Base-by-base conservation (phyloP, 2,797 vertebrate genomes). In the Discoglossus pictus region DNA sequence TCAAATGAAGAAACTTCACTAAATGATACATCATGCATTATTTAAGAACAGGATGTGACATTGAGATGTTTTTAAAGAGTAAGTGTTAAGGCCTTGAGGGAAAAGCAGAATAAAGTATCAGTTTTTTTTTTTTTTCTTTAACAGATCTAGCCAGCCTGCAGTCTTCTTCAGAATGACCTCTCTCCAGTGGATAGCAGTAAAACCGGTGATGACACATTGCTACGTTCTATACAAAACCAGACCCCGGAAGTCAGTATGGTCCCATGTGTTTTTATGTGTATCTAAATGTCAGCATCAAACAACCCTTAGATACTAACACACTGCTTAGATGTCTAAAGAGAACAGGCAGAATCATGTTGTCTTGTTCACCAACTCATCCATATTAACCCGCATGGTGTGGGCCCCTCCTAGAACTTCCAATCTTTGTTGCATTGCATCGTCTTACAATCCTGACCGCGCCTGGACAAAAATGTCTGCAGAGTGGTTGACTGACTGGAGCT, bases 401-500 rank as follows among this genome's bases (percentile, higher is more conserved):
- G 74, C 65, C 68, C 74, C 76, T 20, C 24, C 13, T 73, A 68
- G 67, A 58, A 69, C 51, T 70, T 51, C 7, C 10, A 84, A 72
- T 72, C 76, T 77, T 79, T 79, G 84, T 68, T 31, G 1, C 62
- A 56, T 63, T 79, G 74, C 70, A 76, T 69, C 21, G 0, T 68
- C 64, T 46, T 15, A 0, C 1, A 0, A 47, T 1, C 61, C 70
- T 39, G 6, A 48, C 68, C 0, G 7, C 43, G 11, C 8, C 61
- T n/a, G 52, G 55, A 21, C 52, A 73, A 82, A 73, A 56, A 90
- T 91, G 89, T 83, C 85, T 17, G 50, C 82, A 17, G 84, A 84
- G 74, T 87, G 88, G 86, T 79, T 88, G 74, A 85, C 73, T 83
- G 92, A 90, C 83, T 90, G 87, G 84, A 77, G 80, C 78, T 96